These are phyloP conservation scores for Leptodactylus fallax DNA, from an alignment of 2,797 vertebrate genomes.

Conservation along the genomic window DNA sequence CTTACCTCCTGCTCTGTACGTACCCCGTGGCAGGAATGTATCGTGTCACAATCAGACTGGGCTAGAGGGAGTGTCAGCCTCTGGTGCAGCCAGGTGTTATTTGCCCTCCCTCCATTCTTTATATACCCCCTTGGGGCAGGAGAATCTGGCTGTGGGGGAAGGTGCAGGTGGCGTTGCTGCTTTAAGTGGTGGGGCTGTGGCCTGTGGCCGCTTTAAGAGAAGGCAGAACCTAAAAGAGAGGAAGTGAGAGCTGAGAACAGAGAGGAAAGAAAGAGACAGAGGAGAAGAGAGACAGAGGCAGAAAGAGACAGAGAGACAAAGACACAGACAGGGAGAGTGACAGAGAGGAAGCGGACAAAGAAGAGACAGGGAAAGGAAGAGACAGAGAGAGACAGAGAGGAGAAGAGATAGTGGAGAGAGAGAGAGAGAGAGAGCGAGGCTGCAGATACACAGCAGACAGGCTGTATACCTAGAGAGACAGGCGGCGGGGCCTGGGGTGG, in stretches of 20 bases:
- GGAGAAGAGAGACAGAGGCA: not conserved
- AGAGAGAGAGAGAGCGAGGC: slow-evolving; percentile 25
- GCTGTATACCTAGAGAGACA: not conserved
- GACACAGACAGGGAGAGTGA: slow-evolving; percentile 3
- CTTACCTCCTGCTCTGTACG: no score
- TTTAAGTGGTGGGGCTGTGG: slow-evolving; percentile 10
- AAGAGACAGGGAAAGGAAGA: not conserved
- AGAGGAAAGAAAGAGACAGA: not conserved
- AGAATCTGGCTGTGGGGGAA: not conserved
- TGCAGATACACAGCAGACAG: not conserved
- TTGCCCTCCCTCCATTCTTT: not conserved
- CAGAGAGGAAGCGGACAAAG: not conserved
- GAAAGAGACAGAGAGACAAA: not conserved
- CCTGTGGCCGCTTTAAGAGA: slow-evolving; percentile 9
- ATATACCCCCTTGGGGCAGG: not conserved
- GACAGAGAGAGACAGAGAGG: not conserved
- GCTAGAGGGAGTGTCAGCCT: no score
- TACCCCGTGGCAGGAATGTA: no score
- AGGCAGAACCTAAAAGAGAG: not conserved
- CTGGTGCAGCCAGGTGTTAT: not conserved
- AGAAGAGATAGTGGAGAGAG: not conserved
- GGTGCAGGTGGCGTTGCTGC: not conserved
- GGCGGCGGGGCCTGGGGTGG: not conserved
- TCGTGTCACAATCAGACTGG: no score
- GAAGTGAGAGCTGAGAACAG: not conserved